Evolutionary conservation across 1,140 invertebrate genomes (phyloP).

Genomic region (Forficula auricularia): DNA sequence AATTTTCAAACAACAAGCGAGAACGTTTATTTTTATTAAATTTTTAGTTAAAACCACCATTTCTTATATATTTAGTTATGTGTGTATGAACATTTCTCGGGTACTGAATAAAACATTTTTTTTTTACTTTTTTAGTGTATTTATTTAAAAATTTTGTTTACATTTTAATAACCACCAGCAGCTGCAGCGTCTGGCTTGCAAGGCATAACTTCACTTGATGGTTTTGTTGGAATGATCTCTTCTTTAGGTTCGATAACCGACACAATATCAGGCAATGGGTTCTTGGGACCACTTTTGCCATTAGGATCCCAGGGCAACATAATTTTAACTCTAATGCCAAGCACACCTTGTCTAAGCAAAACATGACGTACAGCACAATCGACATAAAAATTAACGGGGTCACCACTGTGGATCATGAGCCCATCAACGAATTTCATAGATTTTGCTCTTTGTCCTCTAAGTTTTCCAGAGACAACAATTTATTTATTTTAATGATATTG

Average conservation of each 20-base stretch:
- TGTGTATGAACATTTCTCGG: too few species aligned
- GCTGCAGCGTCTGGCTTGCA: constrained; percentile 12
- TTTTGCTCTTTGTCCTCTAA: constrained; percentile 96
- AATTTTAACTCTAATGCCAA: constrained; percentile 95
- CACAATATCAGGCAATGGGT: constrained; percentile 91
- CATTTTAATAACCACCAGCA: too few species aligned
- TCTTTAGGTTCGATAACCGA: constrained; percentile 88
- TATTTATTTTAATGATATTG: too few species aligned
- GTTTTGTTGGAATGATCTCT: constrained; percentile 42
- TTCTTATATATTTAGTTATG: too few species aligned
- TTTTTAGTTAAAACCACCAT: too few species aligned
- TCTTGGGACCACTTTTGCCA: constrained; percentile 94
- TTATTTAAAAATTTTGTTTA: too few species aligned
- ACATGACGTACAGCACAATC: constrained; percentile 96
- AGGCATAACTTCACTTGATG: constrained; percentile 42
- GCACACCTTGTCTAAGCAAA: constrained; percentile 78
- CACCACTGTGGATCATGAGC: constrained; percentile 98
- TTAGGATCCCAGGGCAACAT: constrained; percentile 96
- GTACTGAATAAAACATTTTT: too few species aligned
- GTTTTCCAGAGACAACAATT: constrained; percentile 97
- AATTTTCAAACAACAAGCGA: too few species aligned
- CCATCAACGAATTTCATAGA: constrained; percentile 99
- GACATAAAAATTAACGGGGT: constrained; percentile 96
- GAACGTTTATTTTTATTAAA: too few species aligned
- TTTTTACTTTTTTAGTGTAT: too few species aligned